phyloP scores from a whole-genome alignment of 2,888 invertebrate species.

The Archaeoteleia sp. region DNA sequence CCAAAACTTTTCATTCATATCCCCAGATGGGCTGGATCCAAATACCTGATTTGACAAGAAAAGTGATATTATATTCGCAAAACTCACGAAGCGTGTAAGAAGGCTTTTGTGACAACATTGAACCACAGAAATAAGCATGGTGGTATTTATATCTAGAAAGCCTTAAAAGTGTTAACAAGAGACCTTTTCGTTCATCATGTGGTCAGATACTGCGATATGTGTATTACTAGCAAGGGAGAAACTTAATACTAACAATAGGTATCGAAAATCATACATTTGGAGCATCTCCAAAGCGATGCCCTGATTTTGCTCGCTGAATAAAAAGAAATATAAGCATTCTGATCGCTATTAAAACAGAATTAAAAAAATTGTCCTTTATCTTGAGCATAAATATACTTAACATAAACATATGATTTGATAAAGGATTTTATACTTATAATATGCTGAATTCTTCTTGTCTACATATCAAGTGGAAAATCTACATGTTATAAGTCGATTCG shows the following conservation, averaged over 20 bases:
- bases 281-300: too few species aligned
- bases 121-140: background rate
- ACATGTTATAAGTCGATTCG: too few species aligned
- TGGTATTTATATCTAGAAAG: conserved; percentile 10
- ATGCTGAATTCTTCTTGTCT: too few species aligned
- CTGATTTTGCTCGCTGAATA: too few species aligned
- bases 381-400: too few species aligned
- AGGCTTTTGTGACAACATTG: conserved; percentile 35
- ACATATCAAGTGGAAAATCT: too few species aligned
- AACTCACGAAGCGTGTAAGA: background rate
- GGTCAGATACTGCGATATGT: conserved; percentile 5
- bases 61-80: background rate
- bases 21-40: conserved; percentile 93
- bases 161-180: background rate
- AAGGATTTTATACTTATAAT: too few species aligned
- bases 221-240: conserved; percentile 15
- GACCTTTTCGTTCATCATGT: background rate
- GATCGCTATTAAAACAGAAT: too few species aligned
- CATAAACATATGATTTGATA: too few species aligned
- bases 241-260: conserved; percentile 10
- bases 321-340: too few species aligned
- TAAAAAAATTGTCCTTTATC: too few species aligned
- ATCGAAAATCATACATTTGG: background rate
- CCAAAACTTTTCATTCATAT: conserved; percentile 98
- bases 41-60: conserved; percentile 82